A percentile compares a stretch with the other conserved stretches of the same genome.
phyloP scores from a whole-genome alignment of 1,140 invertebrate genomes.

The Mercenaria mercenaria region DNA sequence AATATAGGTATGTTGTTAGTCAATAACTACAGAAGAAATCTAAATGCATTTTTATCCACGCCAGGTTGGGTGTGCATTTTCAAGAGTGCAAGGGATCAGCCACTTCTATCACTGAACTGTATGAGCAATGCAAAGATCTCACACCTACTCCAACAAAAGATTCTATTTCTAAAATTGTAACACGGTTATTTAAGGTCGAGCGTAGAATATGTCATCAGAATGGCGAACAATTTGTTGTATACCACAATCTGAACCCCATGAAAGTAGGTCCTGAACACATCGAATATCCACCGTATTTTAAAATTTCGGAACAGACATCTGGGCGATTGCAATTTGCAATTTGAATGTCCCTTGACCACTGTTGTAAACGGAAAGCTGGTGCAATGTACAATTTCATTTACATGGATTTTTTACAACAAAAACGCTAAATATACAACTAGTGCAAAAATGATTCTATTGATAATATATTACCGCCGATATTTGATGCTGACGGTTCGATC shows the following conservation, averaged over 20 bases:
- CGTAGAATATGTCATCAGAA: background rate
- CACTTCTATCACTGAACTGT: background rate
- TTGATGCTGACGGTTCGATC: no score
- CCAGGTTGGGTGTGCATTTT: background rate
- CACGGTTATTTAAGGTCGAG: background rate
- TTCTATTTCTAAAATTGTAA: background rate
- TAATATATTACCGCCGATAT: no score
- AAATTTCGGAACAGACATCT: background rate
- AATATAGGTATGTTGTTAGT: no score
- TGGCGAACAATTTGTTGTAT: slow-evolving; percentile 2
- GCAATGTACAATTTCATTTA: slow-evolving; percentile 13
- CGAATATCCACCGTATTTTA: background rate
- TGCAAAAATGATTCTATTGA: no score
- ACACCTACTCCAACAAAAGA: background rate
- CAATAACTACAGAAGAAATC: no score
- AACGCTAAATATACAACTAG: no score
- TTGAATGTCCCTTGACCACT: background rate
- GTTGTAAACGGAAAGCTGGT: background rate
- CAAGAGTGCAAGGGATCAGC: background rate
- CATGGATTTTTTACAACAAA: no score
- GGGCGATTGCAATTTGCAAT: background rate
- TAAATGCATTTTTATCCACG: no score
- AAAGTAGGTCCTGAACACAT: background rate
- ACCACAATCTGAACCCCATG: background rate
- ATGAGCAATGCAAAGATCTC: background rate